Base-by-base conservation (phyloP, 1,140 invertebrate genomes). In the Augochlora pura region DNA sequence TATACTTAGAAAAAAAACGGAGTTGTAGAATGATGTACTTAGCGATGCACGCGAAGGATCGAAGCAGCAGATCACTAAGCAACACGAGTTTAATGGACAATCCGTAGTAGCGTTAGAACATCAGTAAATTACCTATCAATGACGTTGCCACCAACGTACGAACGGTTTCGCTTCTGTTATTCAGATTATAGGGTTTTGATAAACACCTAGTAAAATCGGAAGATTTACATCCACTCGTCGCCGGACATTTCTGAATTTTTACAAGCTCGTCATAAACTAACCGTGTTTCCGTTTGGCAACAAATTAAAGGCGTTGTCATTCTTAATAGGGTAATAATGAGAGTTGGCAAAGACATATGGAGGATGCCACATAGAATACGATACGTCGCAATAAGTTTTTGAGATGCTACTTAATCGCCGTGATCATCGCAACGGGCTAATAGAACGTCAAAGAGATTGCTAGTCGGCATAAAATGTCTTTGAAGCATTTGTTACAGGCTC, bases 361-460 rank as follows among this genome's bases (percentile, higher is more conserved):
- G 46, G 46, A 7, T 32, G 14, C 65, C 18, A 8, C 38, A 52
- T 38, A 64, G 69, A 72, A 72, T 78, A 65, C 76, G 68, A 72
- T 72, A 71, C 49, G 25, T 64, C 27, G 76, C 60, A 42, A 64
- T 66, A 39, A 60, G 64, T 79, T 74, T 79, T 79, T 65, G 18
- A 74, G 62, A 14, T 62, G 71, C 23, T 39, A 52, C 66, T 60
- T 74, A 73, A 74, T 74, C 62, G 77, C 52, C 21, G 7, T 16
- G 63, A 23, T 59, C 60, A 18, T 59, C 42, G 52, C 73, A 79
- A 79, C 66, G 52, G 71, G 27, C 54, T 60, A 66, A 73, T 66
- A 72, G 70, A 79, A 73, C 71, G 62, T 79, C 63, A 62, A 72
- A 65, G 69, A 42, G 63, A 73, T 66, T 60, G n/a, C 71, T 62